A percentile compares a stretch with the other conserved stretches of the same genome.
Conservation (phyloP, 2,797 vertebrate species). For the Gila robusta region DNA sequence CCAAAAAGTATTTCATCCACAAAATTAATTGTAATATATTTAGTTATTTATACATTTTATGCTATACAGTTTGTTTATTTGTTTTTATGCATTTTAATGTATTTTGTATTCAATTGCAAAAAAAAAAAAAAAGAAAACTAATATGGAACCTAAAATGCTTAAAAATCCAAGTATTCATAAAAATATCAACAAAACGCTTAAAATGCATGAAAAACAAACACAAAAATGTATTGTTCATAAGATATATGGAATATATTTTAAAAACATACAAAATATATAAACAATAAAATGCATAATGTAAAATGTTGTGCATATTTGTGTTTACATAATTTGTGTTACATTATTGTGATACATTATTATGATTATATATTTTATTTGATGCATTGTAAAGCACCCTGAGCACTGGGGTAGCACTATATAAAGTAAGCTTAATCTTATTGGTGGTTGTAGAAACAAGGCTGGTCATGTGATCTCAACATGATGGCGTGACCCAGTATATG, state of each 20-base stretch:
- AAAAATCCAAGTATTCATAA: neutral
- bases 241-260: neutral
- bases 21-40: neutral
- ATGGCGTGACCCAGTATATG: neutral
- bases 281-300: neutral
- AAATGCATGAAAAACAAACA: neutral
- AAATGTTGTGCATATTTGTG: neutral
- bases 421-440: neutral
- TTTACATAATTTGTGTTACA: neutral
- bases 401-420: neutral
- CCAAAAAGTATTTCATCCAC: neutral
- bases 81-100: neutral
- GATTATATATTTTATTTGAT: neutral
- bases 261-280: neutral
- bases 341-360: too few species aligned
- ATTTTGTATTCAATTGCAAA: neutral
- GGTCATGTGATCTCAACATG: constrained; percentile 3
- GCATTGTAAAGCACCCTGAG: neutral
- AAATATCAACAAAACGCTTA: neutral
- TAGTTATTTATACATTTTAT: neutral
- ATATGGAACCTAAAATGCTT: neutral
- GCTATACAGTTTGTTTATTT: neutral
- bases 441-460: neutral
- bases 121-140: too few species aligned
- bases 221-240: neutral